Evolutionary conservation across 1,140 invertebrate species (phyloP), one percentile per base, ranked within the genome.

Genomic region (Drosophila pseudoobscura): DNA sequence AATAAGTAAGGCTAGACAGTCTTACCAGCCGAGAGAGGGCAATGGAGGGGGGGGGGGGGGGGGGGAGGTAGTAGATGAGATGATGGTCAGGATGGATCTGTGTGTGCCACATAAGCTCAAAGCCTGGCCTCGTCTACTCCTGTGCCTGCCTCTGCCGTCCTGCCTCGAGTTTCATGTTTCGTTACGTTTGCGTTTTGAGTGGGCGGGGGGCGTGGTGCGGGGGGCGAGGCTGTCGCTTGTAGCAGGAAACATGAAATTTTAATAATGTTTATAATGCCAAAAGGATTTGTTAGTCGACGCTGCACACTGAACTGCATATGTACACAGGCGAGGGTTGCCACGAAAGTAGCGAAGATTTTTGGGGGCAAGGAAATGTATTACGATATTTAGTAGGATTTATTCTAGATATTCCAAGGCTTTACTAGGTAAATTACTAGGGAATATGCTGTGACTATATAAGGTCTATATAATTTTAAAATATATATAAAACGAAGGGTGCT

Each of bases 261-360:
- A 88, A 88, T 88, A 88, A 88, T 88, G 83, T 88, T 88, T 88
- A 88, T 88, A 88, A 88, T 89, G 83, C 83, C 83, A 88, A 88
- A 88, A 88, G 83, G 83, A 88, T 88, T 88, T 88, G 84, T 87
- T 87, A 87, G 82, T 78, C 83, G 83, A 82, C 82, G 78, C 64
- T 80, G 58, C 68, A 85, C 73, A 84, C 80, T 59, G 72, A 62
- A 59, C 59, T 83, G 62, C 73, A 85, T 76, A 49, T 70, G 73
- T 57, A 51, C 53, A 53, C 43, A 2, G 35, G 6, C 46, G 73
- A 68, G 65, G 64, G 61, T 20, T 11, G 58, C 5, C 15, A 31
- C 0, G n/a, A 6, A 11, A 61, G 7, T 0, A 54, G 6, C 41
- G 26, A 15, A 11, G 9, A 24, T 13, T 39, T 13, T 39, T 13